These are phyloP conservation scores for Meloidogyne exigua DNA, from an alignment of 1,140 invertebrate genomes.

Conservation along the genomic window DNA sequence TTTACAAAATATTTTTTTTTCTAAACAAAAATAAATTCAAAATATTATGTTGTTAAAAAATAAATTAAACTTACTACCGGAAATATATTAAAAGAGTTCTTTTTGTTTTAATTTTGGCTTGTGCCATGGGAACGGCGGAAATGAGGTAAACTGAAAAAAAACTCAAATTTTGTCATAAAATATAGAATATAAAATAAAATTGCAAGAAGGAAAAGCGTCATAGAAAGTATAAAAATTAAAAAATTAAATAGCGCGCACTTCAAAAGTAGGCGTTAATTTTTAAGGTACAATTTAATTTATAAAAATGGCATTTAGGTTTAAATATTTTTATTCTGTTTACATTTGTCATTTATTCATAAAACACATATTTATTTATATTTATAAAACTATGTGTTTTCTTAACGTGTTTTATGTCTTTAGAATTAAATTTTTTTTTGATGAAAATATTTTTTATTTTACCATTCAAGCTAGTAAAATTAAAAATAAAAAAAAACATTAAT, in stretches of 20 bases:
- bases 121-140: conserved; percentile 1
- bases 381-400: too few relatives aligned
- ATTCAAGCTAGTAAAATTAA: too few relatives aligned
- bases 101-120: not conserved
- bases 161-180: not conserved
- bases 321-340: too few relatives aligned
- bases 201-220: not conserved
- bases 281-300: not conserved
- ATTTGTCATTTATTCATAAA: too few relatives aligned
- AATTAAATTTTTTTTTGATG: too few relatives aligned
- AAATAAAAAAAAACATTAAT: too few relatives aligned
- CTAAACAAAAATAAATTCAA: too few relatives aligned
- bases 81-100: not conserved
- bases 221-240: not conserved
- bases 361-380: too few relatives aligned
- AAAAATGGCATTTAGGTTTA: not conserved
- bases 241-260: not conserved
- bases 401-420: too few relatives aligned
- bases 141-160: not conserved
- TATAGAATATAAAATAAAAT: not conserved
- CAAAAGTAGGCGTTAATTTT: not conserved
- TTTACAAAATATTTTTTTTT: too few relatives aligned
- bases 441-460: too few relatives aligned
- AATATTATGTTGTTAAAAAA: not conserved
- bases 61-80: not conserved